These are phyloP conservation scores for Parus major DNA, from an alignment of 2,113 vertebrate genomes.

Conservation along the genomic window DNA sequence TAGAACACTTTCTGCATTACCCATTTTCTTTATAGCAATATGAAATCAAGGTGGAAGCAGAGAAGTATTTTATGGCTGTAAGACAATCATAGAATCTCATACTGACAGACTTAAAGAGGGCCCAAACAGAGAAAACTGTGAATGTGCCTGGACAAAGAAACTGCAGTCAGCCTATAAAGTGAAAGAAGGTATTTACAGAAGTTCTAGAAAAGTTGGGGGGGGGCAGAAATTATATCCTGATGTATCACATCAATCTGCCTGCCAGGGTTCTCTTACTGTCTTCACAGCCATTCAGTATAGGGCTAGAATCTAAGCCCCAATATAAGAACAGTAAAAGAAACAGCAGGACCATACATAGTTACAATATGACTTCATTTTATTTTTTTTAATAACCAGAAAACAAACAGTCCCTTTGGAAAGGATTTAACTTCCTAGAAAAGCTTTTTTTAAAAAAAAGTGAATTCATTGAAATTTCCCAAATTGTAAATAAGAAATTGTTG, in stretches of 20 bases:
- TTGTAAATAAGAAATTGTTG: not conserved
- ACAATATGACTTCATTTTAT: not conserved
- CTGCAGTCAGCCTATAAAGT: not conserved
- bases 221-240: not conserved
- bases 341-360: not conserved
- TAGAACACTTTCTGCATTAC: not conserved
- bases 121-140: not conserved
- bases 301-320: not conserved
- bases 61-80: not conserved
- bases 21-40: not conserved
- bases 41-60: not conserved
- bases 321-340: not conserved
- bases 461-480: not conserved
- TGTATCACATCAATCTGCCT: not conserved
- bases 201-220: not conserved
- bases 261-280: not conserved
- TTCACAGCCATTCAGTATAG: not conserved
- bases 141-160: not conserved
- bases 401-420: not conserved
- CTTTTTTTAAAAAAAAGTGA: not conserved
- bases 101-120: not conserved
- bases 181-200: not conserved
- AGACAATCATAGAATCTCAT: not conserved
- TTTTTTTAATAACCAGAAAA: not conserved
- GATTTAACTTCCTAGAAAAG: not conserved